These are phyloP conservation scores for Tachina lurida DNA, from an alignment of 2,888 invertebrate genomes.

Conservation along the genomic window DNA sequence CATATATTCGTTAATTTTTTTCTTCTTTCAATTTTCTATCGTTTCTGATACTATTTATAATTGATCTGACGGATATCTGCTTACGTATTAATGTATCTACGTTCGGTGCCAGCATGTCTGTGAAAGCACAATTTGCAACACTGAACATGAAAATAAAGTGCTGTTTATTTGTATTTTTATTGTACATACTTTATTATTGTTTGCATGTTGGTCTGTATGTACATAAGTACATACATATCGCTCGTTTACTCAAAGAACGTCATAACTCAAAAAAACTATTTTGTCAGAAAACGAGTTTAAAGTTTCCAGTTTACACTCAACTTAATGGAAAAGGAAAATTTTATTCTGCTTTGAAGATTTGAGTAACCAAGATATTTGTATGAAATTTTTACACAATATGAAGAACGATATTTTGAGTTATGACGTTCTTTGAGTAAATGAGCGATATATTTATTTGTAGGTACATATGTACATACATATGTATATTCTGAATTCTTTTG, in stretches of 20 bases:
- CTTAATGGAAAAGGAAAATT: too few species aligned
- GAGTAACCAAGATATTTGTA: too few species aligned
- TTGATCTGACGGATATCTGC: conserved; percentile 61
- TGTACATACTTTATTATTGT: too few species aligned
- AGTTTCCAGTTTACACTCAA: too few species aligned
- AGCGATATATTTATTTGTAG: neutral
- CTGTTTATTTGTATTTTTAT: conserved; percentile 42
- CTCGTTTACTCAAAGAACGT: too few species aligned
- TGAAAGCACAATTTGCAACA: conserved; percentile 68
- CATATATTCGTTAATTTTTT: neutral
- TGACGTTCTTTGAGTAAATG: too few species aligned
- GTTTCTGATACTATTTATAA: conserved; percentile 22
- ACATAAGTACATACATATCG: too few species aligned
- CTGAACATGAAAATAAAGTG: conserved; percentile 63
- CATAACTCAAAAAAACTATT: too few species aligned
- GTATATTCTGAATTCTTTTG: conserved; percentile 34
- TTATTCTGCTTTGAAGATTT: too few species aligned
- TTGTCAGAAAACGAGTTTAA: too few species aligned
- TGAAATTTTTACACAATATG: too few species aligned
- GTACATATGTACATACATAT: neutral
- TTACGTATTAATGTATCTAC: conserved; percentile 48
- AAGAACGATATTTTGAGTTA: too few species aligned
- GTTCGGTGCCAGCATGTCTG: conserved; percentile 67
- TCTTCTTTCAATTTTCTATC: conserved; percentile 37
- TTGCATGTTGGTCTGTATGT: neutral